These are phyloP conservation scores for Periphyllus acericola DNA, from an alignment of 2,888 invertebrate genomes.

Conservation along the genomic window DNA sequence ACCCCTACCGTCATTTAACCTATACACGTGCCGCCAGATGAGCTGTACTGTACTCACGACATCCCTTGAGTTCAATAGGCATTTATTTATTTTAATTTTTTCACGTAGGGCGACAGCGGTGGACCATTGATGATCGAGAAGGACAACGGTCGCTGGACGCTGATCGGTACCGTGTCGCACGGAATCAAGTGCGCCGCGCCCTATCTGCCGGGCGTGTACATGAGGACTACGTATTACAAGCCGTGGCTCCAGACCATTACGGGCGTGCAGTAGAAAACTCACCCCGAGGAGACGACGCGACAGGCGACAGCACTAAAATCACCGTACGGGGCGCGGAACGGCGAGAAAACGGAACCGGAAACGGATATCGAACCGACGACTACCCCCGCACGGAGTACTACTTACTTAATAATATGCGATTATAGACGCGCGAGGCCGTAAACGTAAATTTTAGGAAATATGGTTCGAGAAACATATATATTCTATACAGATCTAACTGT, in stretches of 20 bases:
- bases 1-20: no score
- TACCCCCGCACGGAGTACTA: no score
- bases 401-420: no score
- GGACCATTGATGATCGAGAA: constrained; percentile 87
- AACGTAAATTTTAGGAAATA: no score
- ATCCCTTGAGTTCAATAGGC: not conserved
- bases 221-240: constrained; percentile 91
- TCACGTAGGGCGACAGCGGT: constrained; percentile 86
- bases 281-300: not conserved
- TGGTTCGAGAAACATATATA: no score
- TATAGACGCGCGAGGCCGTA: no score
- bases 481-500: no score
- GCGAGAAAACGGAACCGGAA: no score
- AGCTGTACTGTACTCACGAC: no score
- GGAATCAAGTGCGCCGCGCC: constrained; percentile 95
- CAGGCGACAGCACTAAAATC: no score
- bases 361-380: not conserved
- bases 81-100: not conserved
- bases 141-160: constrained; percentile 84
- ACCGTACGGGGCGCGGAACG: no score
- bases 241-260: constrained; percentile 90
- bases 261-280: constrained; percentile 71
- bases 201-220: constrained; percentile 91
- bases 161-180: constrained; percentile 92
- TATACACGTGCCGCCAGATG: no score